Base-by-base conservation (phyloP, 2,113 vertebrate genomes). In the Chascanopsetta lugubris region DNA sequence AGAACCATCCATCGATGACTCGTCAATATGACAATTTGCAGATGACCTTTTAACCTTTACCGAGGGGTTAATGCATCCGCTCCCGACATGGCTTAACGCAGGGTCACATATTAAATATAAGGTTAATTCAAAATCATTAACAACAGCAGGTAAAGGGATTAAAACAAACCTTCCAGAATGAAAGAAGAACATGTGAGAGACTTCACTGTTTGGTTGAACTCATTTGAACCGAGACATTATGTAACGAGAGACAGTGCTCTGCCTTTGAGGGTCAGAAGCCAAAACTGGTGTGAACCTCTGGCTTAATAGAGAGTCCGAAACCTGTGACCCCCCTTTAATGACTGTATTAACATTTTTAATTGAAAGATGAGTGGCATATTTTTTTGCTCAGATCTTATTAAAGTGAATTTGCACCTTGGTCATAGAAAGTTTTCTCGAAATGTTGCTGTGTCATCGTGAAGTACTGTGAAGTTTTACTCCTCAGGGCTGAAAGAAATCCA, bases 301-400 rank as follows among this genome's bases (percentile, higher is more conserved):
- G n/a, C 22, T 62, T 51, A 63, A 75, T 46, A 30, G 69, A 34
- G 51, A 58, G 21, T 13, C 6, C 20, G 45, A 34, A 26, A 68
- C 18, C 30, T 25, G 11, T 54, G 48, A 74, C 32, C 40, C 17
- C 3, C 17, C 40, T 38, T 18, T 58, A 69, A 64, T 53, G 7
- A 47, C 53, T 25, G 25, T 30, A 46, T 63, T 30, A 63, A 27
- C 9, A 25, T 25, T 18, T 61, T 26, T 25, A 54, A 46, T 53
- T 45, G 24, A 5, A n/a, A 36, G 22, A 26, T 24, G 30, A 38
- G 43, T 29, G 40, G 24, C 11, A 21, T 1, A 49, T 7, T 50
- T 7, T 50, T 53, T 17, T 64, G 25, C 18, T 53, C 8, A 25
- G 32, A 21, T 21, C 32, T 26, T 38, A 26, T 26, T 25, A 15